Evolutionary conservation across 2,113 vertebrate genomes (phyloP), one percentile per base, ranked within the genome.

Genomic region (Podarcis cretensis): DNA sequence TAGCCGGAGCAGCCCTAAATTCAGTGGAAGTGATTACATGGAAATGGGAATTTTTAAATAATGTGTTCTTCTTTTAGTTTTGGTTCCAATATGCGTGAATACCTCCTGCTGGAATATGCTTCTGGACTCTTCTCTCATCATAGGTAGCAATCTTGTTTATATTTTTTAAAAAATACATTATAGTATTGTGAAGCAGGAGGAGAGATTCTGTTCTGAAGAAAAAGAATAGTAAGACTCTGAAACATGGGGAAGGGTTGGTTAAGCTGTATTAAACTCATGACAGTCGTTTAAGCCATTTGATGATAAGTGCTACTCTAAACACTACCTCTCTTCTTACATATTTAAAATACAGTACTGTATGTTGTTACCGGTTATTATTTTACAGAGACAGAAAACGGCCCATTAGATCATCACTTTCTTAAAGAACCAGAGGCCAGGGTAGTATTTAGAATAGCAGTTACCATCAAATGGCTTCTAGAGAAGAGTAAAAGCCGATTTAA

Each of bases 51-150:
- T 37, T 7, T 78, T 57, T 12, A 13, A 86, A 57, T 32, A 78
- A 0, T 76, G 2, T 80, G 35, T 74, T 27, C 82, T 89, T 59
- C 69, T 83, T 76, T 23, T 88, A 99, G 99, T 92, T 99, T 99
- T 91, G 99, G 99, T 59, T 99, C 98, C 83, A 99, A 99, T 91
- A 97, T 99, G 97, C 97, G 99, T 90, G 99, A 99, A 95, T 99
- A 99, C 92, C 98, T 99, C 40, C 95, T 99, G 90, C 93, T 99
- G 63, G 99, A 99, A 91, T 99, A 99, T 0, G 99, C 98, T 1
- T 99, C 99, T 0, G 98, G 98, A 75, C 98, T 99, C 89, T 99
- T 99, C 92, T 98, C 98, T 25, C 98, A 99, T 92, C 98, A 99
- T 96, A 99, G 99, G 99, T 99, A 96, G 37, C 68, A 54, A 18